These are phyloP conservation scores for Urocynchramus pylzowi DNA, from an alignment of 2,113 vertebrate species.

Conservation along the genomic window DNA sequence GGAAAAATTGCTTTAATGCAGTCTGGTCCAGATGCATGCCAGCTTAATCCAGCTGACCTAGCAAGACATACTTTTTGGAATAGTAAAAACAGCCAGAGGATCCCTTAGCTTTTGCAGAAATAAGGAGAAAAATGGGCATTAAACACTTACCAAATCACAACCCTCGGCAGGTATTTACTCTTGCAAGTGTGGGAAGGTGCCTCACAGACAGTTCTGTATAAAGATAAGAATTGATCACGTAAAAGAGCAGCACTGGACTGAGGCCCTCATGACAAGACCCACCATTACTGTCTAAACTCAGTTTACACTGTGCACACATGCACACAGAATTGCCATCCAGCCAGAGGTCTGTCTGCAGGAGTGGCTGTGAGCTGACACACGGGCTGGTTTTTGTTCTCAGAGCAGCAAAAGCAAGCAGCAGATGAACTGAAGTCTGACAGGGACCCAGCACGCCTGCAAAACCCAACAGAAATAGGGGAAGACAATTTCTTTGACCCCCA, in stretches of 20 bases:
- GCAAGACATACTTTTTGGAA: background rate
- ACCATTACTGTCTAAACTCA: no score
- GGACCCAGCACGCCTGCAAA: background rate
- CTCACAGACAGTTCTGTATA: background rate
- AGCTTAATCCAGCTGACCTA: slow-evolving; percentile 39
- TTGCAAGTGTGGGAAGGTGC: background rate
- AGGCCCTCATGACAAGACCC: background rate
- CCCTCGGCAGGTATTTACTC: background rate
- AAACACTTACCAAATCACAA: background rate
- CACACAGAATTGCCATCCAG: background rate
- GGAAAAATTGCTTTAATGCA: slow-evolving; percentile 22
- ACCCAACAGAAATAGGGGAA: background rate
- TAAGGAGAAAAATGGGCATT: background rate
- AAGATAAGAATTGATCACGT: background rate
- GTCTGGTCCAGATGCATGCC: background rate
- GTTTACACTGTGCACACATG: rapidly evolving
- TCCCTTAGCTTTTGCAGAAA: background rate
- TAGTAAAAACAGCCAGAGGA: background rate
- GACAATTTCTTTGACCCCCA: background rate
- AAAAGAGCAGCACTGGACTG: background rate
- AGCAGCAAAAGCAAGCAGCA: background rate
- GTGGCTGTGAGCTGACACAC: background rate
- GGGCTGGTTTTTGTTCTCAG: background rate
- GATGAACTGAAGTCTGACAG: background rate
- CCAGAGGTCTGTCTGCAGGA: background rate